Percentiles rank a stretch among this genome's conserved stretches.
These are phyloP conservation scores for Blera fallax DNA, from an alignment of 2,888 invertebrate genomes.

Conservation along the genomic window DNA sequence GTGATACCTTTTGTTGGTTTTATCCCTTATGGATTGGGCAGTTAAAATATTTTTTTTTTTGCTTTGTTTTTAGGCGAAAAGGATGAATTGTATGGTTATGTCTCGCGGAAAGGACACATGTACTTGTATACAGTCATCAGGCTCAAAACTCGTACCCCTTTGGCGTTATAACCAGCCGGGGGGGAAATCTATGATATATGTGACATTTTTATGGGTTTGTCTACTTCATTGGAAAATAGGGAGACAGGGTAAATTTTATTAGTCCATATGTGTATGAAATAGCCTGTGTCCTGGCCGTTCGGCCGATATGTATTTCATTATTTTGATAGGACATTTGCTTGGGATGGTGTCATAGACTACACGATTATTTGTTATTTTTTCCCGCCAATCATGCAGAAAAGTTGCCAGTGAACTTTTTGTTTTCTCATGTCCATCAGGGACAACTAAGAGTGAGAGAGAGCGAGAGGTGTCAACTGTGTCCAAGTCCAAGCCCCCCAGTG, in stretches of 20 bases:
- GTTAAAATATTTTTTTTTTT: slow-evolving; percentile 52
- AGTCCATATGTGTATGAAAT: slow-evolving; percentile 26
- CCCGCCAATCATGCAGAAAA: slow-evolving; percentile 57
- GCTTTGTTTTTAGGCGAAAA: slow-evolving; percentile 4
- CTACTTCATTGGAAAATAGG: slow-evolving; percentile 63
- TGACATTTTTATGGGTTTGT: slow-evolving; percentile 79
- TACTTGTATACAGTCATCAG: neutral
- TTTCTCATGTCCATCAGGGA: neutral
- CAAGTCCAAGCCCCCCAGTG: neutral
- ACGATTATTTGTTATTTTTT: slow-evolving; percentile 51
- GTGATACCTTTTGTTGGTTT: slow-evolving; percentile 25
- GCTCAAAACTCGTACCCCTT: neutral
- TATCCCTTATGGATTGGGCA: slow-evolving; percentile 32
- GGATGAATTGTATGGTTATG: slow-evolving; percentile 5
- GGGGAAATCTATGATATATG: slow-evolving; percentile 74
- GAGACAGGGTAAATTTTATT: slow-evolving; percentile 40
- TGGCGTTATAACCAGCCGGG: slow-evolving; percentile 34
- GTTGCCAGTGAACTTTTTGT: slow-evolving; percentile 17
- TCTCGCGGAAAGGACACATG: slow-evolving; percentile 29
- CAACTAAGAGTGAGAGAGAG: no score
- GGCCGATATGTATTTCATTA: slow-evolving; percentile 37
- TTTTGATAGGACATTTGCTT: slow-evolving; percentile 48
- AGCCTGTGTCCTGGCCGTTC: neutral
- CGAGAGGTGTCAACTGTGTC: slow-evolving; percentile 1
- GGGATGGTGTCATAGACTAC: slow-evolving; percentile 34